Evolutionary conservation across 2,888 invertebrate species (phyloP), one percentile per base, ranked within the genome.

Genomic region (Mimas tiliae): DNA sequence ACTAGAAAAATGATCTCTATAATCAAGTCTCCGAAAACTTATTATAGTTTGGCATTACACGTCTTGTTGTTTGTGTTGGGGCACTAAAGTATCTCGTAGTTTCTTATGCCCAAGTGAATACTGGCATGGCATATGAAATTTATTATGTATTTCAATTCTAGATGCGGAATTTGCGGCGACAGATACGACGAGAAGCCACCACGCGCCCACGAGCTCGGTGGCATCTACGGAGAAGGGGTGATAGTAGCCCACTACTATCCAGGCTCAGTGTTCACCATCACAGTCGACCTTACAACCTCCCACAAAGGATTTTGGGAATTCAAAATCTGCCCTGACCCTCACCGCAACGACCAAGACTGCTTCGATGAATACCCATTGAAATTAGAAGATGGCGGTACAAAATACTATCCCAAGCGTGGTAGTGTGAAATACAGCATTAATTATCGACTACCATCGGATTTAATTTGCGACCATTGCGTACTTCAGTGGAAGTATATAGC

Each of bases 401-500:
- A 95, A 62, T 96, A 94, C 77, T 96, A 95, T 79, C 96, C 96
- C 0, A 94, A 95, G 51, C 94, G 95, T 55, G 96, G 95, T 70
- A 96, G 95, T 69, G 94, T 94, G 68, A 95, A 96, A 51, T 96
- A 96, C 80, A 95, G 64, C n/a, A 19, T 67, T 1, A 62, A 58
- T 2, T 67, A 67, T 33, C 21, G 64, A 27, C n/a, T 67, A 1
- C 67, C 67, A 14, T 27, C 33, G 2, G 95, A 94, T 12, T 77
- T 97, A 6, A 94, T 95, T 9, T 98, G 98, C 79, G 94, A 95
- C 0, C 97, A 97, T 78, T 98, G 98, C 79, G 95, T 98, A 0
- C 90, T 98, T 0, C 98, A 98, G 78, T 98, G 98, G 98, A 95
- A 95, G 74, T 98, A 98, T 81, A 94, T 96, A 9, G 97, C 97